Base-by-base conservation (phyloP, 2,113 vertebrate species). In the Porphyrio hochstetteri region DNA sequence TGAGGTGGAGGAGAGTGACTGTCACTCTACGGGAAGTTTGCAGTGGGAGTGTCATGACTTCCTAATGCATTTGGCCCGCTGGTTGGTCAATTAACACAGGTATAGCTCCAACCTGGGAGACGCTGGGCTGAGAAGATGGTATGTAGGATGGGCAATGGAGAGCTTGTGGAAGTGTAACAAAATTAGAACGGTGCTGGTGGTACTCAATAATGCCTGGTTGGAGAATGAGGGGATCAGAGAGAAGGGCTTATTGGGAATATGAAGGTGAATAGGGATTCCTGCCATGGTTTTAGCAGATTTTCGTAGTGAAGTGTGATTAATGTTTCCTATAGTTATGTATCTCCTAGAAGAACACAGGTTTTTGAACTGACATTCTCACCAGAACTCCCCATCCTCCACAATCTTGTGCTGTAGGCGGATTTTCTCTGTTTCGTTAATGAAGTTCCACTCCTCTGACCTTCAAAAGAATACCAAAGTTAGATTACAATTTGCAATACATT, bases 331-430 rank as follows among this genome's bases (percentile, higher is more conserved):
- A 40, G 24, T 9, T 90, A 13, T 1, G 0, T 55, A 14, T 91
- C 42, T 93, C 57, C 11, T 53, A 65, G 17, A 79, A 55, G 68
- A 82, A 42, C 38, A n/a, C 16, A 16, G 20, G 7, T 27, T 88
- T 90, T 69, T 38, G 35, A n/a, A 38, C 13, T 13, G 11, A 52
- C 46, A 12, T 44, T 76, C 98, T 98, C 75, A 99, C 99, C 99
- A 99, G 97, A 99, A 99, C 93, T 99, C 99, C 80, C 99, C 99
- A 55, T 99, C 99, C 95, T 99, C 99, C 4, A 96, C 97, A 3
- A 98, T 98, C 94, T 99, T 98, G 83, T 99, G 98, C 93, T 99
- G 99, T 64, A 99, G 97, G 86, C 99, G 99, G n/a, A 98, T 98
- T 86, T 99, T 99, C 78, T 99, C 99, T 3, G 40, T 27, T 87